Conservation (phyloP, 2,888 invertebrate genomes). For the Calameuta pallipes region DNA sequence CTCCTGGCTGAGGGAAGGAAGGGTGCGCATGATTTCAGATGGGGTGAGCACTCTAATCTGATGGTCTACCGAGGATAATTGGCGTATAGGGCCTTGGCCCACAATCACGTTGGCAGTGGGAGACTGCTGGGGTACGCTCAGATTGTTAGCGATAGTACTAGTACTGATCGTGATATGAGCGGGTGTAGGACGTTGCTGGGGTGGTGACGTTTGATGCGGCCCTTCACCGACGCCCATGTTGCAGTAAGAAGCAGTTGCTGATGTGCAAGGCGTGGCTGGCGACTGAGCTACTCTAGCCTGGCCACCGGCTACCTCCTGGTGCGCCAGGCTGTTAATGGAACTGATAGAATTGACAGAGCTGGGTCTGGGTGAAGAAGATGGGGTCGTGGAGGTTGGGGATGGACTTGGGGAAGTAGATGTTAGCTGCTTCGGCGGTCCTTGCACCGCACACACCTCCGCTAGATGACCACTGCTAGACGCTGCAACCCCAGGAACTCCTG, state of each 20-base stretch:
- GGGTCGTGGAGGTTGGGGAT: constrained; percentile 57
- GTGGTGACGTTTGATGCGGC: constrained; percentile 56
- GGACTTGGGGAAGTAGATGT: constrained; percentile 62
- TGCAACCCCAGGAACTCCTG: constrained; percentile 58
- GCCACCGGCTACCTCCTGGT: constrained; percentile 51
- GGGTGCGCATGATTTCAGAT: constrained; percentile 91
- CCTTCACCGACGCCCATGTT: constrained; percentile 56
- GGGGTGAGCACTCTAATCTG: constrained; percentile 90
- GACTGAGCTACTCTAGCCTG: constrained; percentile 58
- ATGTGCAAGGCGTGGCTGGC: constrained; percentile 49
- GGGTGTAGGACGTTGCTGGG: constrained; percentile 37
- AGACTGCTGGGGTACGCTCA: constrained; percentile 45
- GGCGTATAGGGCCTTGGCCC: constrained; percentile 67
- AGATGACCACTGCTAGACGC: constrained; percentile 58
- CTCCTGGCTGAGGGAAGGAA: constrained; percentile 84
- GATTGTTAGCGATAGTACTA: constrained; percentile 49
- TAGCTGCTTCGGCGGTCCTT: constrained; percentile 65
- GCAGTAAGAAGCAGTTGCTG: constrained; percentile 48
- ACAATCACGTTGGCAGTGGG: constrained; percentile 60
- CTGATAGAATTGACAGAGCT: constrained; percentile 57
- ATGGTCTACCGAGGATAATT: constrained; percentile 74
- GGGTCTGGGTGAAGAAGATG: constrained; percentile 61
- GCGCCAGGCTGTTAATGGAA: constrained; percentile 56
- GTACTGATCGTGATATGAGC: constrained; percentile 49
- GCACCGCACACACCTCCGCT: constrained; percentile 67